Base-by-base conservation (phyloP, 2,113 vertebrate species). In the Aspiorhynchus laticeps region DNA sequence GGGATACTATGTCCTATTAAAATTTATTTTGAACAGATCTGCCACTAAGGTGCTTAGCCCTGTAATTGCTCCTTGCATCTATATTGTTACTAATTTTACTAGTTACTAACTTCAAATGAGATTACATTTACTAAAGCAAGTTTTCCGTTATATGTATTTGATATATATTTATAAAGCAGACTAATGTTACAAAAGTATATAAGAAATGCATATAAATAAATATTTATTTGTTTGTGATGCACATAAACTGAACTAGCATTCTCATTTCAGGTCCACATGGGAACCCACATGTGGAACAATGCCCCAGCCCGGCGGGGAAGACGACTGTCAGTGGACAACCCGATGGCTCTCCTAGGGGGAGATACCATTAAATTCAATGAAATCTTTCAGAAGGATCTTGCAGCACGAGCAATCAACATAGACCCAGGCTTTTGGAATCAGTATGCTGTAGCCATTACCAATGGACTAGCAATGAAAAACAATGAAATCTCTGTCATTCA, bases 401-500 rank as follows among this genome's bases (percentile, higher is more conserved):
- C 98, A 0, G 97, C 97, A 9, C 96, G 97, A 82, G 98, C 98
- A 53, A 99, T 99, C 97, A 99, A 98, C 2, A 97, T 97, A 11
- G 98, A 99, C 93, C 97, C 98, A 0, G 96, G 91, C 86, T 99
- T 99, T 93, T 99, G 98, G 98, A 99, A 98, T 94, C 98, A 99
- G 90, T 99, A 99, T 0, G 98, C 98, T 0, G 97, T 97, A 5
- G 98, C 98, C 89, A 97, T 99, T 95, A 98, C 97, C 87, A 99
- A 98, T 0, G 98, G 98, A 81, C 96, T 99, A 84, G 97, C 98
- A 89, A 97, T 99, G 97, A 99, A 99, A 94, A 99, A 99, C 96
- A 99, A 99, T 83, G 98, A 99, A 94, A 99, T 99, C 90, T 99
- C 98, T 17, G 98, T 99, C 93, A 99, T 99, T 95, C 98, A 99